Conservation (phyloP, 2,797 vertebrate species). For the Miopithecus talapoin region DNA sequence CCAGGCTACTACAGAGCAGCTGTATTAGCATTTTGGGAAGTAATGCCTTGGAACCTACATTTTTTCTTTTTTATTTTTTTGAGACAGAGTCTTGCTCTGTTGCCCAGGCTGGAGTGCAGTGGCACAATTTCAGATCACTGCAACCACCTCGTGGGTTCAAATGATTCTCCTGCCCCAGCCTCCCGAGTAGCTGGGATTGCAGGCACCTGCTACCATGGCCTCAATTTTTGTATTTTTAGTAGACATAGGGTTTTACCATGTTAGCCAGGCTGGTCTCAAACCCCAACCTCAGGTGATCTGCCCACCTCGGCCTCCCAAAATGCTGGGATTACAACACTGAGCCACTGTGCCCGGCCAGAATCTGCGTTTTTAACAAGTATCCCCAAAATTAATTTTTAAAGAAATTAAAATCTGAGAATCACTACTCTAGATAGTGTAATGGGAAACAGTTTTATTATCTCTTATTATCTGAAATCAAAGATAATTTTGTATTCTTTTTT, state of each 20-base stretch:
- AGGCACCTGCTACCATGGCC: neutral
- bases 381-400: neutral
- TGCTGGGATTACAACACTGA: neutral
- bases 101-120: neutral
- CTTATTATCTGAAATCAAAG: neutral
- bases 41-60: neutral
- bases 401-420: slow-evolving; percentile 33
- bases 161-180: neutral
- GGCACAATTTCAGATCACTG: neutral
- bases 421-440: neutral
- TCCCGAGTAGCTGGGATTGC: neutral
- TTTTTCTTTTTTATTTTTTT: neutral
- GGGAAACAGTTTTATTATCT: slow-evolving; percentile 22
- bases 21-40: neutral
- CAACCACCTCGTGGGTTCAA: neutral
- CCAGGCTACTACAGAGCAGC: neutral
- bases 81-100: neutral
- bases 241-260: neutral
- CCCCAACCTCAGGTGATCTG: neutral
- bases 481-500: slow-evolving; percentile 8
- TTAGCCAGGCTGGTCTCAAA: neutral
- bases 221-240: neutral
- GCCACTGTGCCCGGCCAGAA: neutral
- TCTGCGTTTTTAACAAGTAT: slow-evolving; percentile 18
- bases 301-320: neutral